phyloP scores from a whole-genome alignment of 2,797 vertebrate species.

The Pelodytes ibericus region DNA sequence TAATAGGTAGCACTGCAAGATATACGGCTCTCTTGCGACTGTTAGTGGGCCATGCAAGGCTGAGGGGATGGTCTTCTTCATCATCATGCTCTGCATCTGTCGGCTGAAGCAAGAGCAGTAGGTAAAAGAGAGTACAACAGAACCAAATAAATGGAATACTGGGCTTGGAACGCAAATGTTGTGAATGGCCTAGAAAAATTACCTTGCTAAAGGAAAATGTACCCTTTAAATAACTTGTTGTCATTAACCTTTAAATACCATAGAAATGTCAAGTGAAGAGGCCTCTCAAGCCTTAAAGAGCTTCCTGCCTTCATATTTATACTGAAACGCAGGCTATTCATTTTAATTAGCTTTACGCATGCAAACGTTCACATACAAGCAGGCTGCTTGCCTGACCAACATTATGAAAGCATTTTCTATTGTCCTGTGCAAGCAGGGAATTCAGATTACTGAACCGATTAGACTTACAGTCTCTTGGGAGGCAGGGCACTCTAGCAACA shows the following conservation, averaged over 20 bases:
- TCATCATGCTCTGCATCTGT: conserved; percentile 74
- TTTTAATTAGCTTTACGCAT: not conserved
- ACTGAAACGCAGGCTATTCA: not conserved
- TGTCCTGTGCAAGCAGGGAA: not conserved
- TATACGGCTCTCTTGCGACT: conserved; percentile 84
- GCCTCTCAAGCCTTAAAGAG: not conserved
- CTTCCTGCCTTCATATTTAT: not conserved
- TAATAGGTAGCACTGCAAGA: conserved; percentile 87
- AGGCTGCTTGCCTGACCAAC: not conserved
- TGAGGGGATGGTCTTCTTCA: conserved; percentile 86
- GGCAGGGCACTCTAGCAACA: not conserved
- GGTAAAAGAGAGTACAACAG: not conserved
- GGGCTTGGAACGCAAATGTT: not conserved
- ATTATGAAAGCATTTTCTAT: not conserved
- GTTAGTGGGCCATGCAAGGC: conserved; percentile 86
- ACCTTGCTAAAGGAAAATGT: not conserved
- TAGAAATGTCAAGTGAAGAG: conserved; percentile 2
- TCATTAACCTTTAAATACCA: not conserved
- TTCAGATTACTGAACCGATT: not conserved
- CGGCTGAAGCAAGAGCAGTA: conserved; percentile 57
- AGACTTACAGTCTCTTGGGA: too few relatives aligned
- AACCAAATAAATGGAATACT: not conserved
- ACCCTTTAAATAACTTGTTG: not conserved
- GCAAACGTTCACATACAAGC: not conserved
- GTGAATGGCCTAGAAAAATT: not conserved